phyloP scores from a whole-genome alignment of 2,888 invertebrate genomes.

The Pachymerium ferrugineum region DNA sequence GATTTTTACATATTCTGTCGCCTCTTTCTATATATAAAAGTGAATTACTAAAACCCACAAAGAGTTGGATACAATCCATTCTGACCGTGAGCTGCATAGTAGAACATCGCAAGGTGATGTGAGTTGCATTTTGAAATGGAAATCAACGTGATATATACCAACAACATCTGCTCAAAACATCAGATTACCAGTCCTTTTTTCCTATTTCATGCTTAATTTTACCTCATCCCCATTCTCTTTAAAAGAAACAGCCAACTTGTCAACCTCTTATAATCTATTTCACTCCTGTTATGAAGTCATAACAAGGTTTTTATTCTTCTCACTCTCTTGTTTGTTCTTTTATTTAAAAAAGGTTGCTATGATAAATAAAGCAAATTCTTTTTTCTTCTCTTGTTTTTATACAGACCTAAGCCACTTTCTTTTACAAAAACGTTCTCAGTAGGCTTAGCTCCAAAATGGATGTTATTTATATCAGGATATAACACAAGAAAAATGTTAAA shows the following conservation, averaged over 20 bases:
- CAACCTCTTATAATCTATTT: too few relatives aligned
- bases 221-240: too few relatives aligned
- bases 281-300: too few relatives aligned
- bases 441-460: not conserved
- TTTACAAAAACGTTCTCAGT: not conserved
- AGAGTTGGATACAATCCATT: slow-evolving; percentile 18
- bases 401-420: not conserved
- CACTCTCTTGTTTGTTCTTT: too few relatives aligned
- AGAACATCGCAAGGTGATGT: slow-evolving; percentile 12
- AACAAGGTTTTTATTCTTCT: too few relatives aligned
- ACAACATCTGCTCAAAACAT: slow-evolving; percentile 14
- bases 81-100: slow-evolving; percentile 15
- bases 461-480: not conserved
- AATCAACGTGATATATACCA: slow-evolving; percentile 5
- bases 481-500: not conserved
- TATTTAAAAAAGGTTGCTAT: too few relatives aligned
- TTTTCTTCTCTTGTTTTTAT: too few relatives aligned
- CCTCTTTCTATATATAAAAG: slow-evolving; percentile 15
- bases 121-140: slow-evolving; percentile 14
- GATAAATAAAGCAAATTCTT: not conserved
- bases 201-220: not conserved
- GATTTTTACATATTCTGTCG: slow-evolving; percentile 17
- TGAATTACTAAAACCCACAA: slow-evolving; percentile 21
- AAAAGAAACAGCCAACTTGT: too few relatives aligned
- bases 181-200: not conserved